phyloP scores from a whole-genome alignment of 2,888 invertebrate species.

The Lepidonotus clava region DNA sequence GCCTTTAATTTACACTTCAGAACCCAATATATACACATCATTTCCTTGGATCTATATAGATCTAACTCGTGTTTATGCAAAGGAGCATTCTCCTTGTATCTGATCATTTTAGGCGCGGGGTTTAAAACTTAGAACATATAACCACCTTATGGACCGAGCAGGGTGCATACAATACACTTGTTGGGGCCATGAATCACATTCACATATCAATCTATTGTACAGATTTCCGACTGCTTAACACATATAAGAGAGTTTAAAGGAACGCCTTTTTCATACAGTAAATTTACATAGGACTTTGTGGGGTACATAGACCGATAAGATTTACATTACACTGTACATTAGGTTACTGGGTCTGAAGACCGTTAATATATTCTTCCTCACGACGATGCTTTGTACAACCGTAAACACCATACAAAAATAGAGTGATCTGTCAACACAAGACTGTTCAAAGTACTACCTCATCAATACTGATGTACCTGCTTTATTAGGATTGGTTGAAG shows the following conservation, averaged over 20 bases:
- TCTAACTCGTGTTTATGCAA: neutral
- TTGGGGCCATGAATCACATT: neutral
- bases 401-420: constrained; percentile 1
- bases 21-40: constrained; percentile 40
- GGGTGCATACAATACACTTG: neutral
- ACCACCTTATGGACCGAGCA: neutral
- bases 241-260: neutral
- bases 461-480: too few species aligned
- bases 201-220: constrained; percentile 1
- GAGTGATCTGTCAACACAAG: neutral
- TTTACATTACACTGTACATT: constrained; percentile 13
- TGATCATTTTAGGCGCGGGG: neutral
- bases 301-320: too few species aligned
- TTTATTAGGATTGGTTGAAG: too few species aligned
- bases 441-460: too few species aligned
- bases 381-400: too few species aligned
- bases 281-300: too few species aligned
- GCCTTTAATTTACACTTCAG: constrained; percentile 12
- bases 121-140: neutral
- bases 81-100: neutral
- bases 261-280: neutral
- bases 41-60: too few species aligned
- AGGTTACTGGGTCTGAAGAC: too few species aligned
- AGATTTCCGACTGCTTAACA: neutral
- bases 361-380: too few species aligned